Evolutionary conservation across 2,113 vertebrate genomes (phyloP), one percentile per base, ranked within the genome.

Genomic region (Pelmatolapia mariae): DNA sequence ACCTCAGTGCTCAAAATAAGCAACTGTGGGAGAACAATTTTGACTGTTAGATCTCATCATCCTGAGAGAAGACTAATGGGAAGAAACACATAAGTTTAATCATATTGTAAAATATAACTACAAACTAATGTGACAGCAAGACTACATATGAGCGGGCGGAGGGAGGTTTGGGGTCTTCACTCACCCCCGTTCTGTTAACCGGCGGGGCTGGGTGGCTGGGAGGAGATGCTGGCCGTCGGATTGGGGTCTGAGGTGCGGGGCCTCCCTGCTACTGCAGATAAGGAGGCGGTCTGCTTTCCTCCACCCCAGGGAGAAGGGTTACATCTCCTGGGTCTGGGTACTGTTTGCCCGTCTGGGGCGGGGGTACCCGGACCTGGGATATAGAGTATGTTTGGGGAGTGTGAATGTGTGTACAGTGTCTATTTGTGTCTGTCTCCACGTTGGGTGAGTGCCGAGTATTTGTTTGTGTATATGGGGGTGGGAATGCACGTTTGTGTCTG

Each of bases 21-120:
- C 12, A 4, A 9, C 56, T 9, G 8, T 52, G 45, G 29, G 71
- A 80, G 18, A 78, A 31, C 33, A 61, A 81, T 63, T 79, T 47
- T 40, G 52, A 89, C 82, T 26, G 80, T 45, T 54, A 76, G 16
- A 36, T 24, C 78, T 80, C 40, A 81, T 87, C 26, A 81, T 61
- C 15, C 16, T 8, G 24, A 63, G 24, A 82, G 8, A 15, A 86
- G 24, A 82, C 63, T 68, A 38, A 38, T 22, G 19, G 33, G 36
- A n/a, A 40, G 33, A 68, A 68, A 68, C 63, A 22, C 36, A 40
- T 0, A 6, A 4, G 11, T 68, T 68, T 68, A 40, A 0, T 68
- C 0, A 68, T 13, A 38, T 63, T 10, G 10, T 38, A 81, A 81
- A 80, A 45, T 54, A 80, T 31, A 68, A 76, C 15, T 79, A 68